A percentile compares a stretch with the other conserved stretches of the same genome.
Evolutionary conservation across 2,888 invertebrate genomes (phyloP).

Genomic region (Quadroppia sp.): DNA sequence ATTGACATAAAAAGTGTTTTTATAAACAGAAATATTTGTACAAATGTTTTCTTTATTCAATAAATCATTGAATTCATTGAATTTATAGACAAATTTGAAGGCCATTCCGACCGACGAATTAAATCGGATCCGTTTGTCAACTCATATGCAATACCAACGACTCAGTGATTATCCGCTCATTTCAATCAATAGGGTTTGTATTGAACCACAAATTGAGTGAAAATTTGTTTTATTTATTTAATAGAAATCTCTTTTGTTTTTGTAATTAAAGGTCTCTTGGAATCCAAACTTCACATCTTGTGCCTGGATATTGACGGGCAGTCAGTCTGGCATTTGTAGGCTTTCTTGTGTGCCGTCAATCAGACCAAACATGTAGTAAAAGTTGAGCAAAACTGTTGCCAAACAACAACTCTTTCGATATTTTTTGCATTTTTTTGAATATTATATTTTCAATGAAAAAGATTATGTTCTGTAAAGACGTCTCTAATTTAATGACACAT

Average conservation of each 20-base stretch:
- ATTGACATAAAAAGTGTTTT: not conserved
- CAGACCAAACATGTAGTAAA: not conserved
- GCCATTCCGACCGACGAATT: constrained; percentile 23
- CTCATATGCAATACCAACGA: constrained; percentile 48
- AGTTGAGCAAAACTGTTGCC: not conserved
- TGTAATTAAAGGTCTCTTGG: constrained; percentile 52
- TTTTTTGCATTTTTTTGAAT: not conserved
- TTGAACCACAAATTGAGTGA: not conserved
- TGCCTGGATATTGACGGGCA: constrained; percentile 55
- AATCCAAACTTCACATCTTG: constrained; percentile 57
- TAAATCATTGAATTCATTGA: not conserved
- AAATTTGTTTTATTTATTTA: not conserved
- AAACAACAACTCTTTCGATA: not conserved
- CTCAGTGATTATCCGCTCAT: constrained; percentile 54
- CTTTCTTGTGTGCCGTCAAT: constrained; percentile 47
- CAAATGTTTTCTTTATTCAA: not conserved
- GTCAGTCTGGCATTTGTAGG: constrained; percentile 56
- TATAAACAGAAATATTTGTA: too few species aligned
- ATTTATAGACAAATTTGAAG: constrained; percentile 29
- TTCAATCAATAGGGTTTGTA: constrained; percentile 52
- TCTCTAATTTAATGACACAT: too few species aligned
- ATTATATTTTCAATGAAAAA: too few species aligned
- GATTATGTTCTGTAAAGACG: too few species aligned
- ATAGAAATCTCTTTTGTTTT: constrained; percentile 3
- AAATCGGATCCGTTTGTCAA: constrained; percentile 22